These are phyloP conservation scores for Platynereis dumerilii DNA, from an alignment of 2,888 invertebrate species.

Conservation along the genomic window DNA sequence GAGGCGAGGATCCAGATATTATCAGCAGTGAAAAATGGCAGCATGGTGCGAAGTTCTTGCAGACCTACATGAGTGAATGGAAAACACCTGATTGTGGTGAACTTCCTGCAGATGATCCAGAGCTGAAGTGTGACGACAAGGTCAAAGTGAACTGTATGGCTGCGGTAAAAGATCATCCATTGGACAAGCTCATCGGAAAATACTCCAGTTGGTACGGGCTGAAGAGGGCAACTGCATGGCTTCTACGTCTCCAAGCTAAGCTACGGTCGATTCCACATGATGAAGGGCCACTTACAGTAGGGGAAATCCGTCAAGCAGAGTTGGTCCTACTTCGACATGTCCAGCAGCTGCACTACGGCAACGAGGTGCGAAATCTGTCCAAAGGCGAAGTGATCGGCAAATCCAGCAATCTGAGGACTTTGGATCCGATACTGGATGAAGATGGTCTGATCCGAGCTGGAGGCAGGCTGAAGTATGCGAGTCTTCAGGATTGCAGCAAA, in stretches of 20 bases:
- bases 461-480: slow-evolving; percentile 21
- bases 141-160: background rate
- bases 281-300: background rate
- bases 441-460: slow-evolving; percentile 29
- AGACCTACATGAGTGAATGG: slow-evolving; percentile 12
- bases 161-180: background rate
- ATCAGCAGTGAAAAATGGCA: slow-evolving; percentile 26
- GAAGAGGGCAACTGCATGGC: background rate
- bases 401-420: no score
- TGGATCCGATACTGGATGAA: slow-evolving; percentile 30
- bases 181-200: background rate
- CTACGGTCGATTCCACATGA: background rate
- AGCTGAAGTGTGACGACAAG: slow-evolving; percentile 11
- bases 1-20: slow-evolving; percentile 33
- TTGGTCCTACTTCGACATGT: slow-evolving; percentile 1
- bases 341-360: slow-evolving; percentile 11
- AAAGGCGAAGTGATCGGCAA: no score
- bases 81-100: background rate
- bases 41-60: slow-evolving; percentile 26
- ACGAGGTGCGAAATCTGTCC: slow-evolving; percentile 1
- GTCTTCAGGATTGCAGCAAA: slow-evolving; percentile 16
- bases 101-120: slow-evolving; percentile 11
- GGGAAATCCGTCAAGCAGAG: slow-evolving; percentile 15
- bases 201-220: slow-evolving; percentile 22
- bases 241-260: background rate